Evolutionary conservation across 2,113 vertebrate genomes (phyloP), one percentile per base, ranked within the genome.

Genomic region (Corythoichthys intestinalis): DNA sequence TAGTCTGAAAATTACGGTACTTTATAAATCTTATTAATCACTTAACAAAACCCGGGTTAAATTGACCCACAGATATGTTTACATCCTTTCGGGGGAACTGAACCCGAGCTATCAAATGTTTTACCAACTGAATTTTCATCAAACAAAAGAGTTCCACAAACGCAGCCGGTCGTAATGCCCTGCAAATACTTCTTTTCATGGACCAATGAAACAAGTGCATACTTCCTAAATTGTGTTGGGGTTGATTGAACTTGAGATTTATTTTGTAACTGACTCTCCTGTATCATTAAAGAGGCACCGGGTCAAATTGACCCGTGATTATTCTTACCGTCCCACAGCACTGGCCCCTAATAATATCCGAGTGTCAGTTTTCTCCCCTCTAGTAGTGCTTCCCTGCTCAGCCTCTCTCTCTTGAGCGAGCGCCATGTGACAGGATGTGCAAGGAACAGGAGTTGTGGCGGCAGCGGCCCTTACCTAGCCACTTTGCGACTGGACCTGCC

Each of bases 361-460:
- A 58, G 12, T 58, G 34, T 14, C 11, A 28, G 20, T 35, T 56
- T 35, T 7, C 56, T 14, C 12, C 2, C 34, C 56, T 37, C 56
- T 58, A 11, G 53, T 34, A 56, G 53, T 46, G 12, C 41, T 65
- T 72, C 35, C 44, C 12, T 34, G 11, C 54, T 34, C 28, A 35
- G 28, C 52, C 66, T 44, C 57, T 70, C 17, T 69, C 41, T 63
- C 49, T 38, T 28, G 41, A 44, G 41, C 47, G 28, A 72, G 38
- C 39, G 12, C 66, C 90, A 86, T 87, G 87, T 87, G 89, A 86
- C 86, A 85, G 87, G 81, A 80, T 79, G 48, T 81, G 75, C n/a
- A 77, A 80, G 72, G 73, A 70, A 57, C 58, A 41, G 48, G 61
- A 14, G 61, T 47, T 44, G n/a, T 6, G 44, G 61, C 44, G 20